Percentiles rank a stretch among this genome's conserved stretches.
phyloP scores from a whole-genome alignment of 2,797 vertebrate genomes.

The Hoplostethus atlanticus region DNA sequence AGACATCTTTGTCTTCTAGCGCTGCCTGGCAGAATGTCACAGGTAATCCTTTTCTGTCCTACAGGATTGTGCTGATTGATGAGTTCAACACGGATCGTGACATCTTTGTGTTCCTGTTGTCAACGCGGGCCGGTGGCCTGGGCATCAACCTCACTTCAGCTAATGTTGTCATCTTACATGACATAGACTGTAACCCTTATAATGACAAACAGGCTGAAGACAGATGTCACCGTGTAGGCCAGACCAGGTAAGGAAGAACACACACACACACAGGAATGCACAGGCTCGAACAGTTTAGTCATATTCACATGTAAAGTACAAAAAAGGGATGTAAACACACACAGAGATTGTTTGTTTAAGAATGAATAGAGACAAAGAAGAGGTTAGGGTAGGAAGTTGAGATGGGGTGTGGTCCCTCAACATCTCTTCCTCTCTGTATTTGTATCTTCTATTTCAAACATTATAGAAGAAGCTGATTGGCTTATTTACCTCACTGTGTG shows the following conservation, averaged over 20 bases:
- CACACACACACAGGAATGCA: not conserved
- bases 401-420: not conserved
- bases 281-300: not conserved
- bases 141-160: constrained; percentile 98
- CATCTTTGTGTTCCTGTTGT: constrained; percentile 96
- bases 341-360: not conserved
- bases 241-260: constrained; percentile 87
- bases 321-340: not conserved
- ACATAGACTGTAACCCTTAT: constrained; percentile 98
- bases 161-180: constrained; percentile 96
- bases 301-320: not conserved
- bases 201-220: constrained; percentile 99
- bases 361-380: not conserved
- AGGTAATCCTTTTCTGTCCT: constrained; percentile 19
- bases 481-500: not conserved
- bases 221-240: constrained; percentile 95
- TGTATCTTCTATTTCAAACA: too few species aligned
- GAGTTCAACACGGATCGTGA: constrained; percentile 93
- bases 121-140: constrained; percentile 95
- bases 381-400: not conserved
- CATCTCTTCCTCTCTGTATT: not conserved
- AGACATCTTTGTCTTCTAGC: not conserved
- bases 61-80: constrained; percentile 95
- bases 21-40: not conserved
- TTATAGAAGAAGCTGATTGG: too few species aligned